Percentiles rank a stretch among this genome's conserved stretches.
These are phyloP conservation scores for Peromyscus attwateri DNA, from an alignment of 2,797 vertebrate genomes.

Conservation along the genomic window DNA sequence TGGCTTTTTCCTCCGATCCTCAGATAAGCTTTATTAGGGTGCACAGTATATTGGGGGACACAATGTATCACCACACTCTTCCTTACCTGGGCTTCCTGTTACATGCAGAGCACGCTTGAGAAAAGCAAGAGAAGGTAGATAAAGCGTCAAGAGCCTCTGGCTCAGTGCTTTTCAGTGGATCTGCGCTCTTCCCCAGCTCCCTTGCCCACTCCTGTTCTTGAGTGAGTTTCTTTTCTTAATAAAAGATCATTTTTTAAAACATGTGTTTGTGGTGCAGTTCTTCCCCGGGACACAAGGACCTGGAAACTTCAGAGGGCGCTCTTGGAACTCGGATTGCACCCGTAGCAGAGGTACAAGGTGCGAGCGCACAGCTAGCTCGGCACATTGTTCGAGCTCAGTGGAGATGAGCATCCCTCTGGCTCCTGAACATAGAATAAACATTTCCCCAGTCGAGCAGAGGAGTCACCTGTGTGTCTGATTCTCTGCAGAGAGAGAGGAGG, in stretches of 20 bases:
- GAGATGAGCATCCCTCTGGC: background rate
- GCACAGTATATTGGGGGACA: too few species aligned
- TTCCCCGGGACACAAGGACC: background rate
- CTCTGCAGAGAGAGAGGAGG: background rate
- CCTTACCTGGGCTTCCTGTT: background rate
- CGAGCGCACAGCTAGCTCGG: background rate
- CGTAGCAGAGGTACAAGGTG: background rate
- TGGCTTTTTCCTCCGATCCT: too few species aligned
- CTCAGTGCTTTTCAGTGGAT: background rate
- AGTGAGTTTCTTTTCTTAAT: background rate
- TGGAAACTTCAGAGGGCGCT: background rate
- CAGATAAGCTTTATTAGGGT: too few species aligned
- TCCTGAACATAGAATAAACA: background rate
- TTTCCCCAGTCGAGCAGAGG: background rate
- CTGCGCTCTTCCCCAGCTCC: background rate
- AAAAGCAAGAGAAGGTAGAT: background rate
- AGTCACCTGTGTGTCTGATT: background rate
- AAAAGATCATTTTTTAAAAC: background rate
- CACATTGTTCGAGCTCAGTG: fast-evolving
- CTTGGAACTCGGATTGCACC: background rate
- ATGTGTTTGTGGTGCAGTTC: background rate
- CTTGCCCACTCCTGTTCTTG: background rate
- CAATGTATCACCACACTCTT: background rate
- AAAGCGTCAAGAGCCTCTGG: background rate
- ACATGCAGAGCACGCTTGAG: background rate